Percentiles rank a stretch among this genome's conserved stretches.
Conservation (phyloP, 2,888 invertebrate genomes). For the Augochlorella aurata region DNA sequence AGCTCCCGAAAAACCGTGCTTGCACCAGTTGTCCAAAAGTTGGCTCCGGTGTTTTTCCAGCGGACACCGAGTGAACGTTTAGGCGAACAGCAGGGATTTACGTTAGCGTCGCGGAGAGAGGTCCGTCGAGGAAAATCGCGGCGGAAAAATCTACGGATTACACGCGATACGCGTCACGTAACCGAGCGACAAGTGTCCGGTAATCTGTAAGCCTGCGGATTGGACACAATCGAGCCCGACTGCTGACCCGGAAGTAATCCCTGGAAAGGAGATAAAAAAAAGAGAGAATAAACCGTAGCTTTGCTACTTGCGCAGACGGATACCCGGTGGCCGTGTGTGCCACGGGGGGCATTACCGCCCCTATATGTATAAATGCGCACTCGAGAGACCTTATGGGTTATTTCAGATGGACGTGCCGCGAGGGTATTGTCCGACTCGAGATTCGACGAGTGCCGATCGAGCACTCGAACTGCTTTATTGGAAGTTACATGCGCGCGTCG, state of each 20-base stretch:
- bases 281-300: not conserved
- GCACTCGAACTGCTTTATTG: slow-evolving; percentile 72
- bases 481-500: slow-evolving; percentile 65
- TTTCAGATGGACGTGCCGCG: slow-evolving; percentile 69
- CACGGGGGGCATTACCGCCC: slow-evolving; percentile 15
- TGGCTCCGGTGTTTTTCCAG: not conserved
- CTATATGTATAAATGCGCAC: slow-evolving; percentile 20
- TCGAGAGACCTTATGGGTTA: slow-evolving; percentile 67
- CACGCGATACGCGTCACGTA: slow-evolving; percentile 48
- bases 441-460: slow-evolving; percentile 71
- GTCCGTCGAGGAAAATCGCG: not conserved
- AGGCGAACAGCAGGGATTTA: not conserved
- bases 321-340: slow-evolving; percentile 30
- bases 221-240: slow-evolving; percentile 60
- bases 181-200: slow-evolving; percentile 59
- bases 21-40: not conserved
- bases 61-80: not conserved
- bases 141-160: slow-evolving; percentile 40
- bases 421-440: slow-evolving; percentile 71
- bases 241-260: slow-evolving; percentile 74
- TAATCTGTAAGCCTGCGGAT: slow-evolving; percentile 67
- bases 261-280: slow-evolving; percentile 64
- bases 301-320: slow-evolving; percentile 23
- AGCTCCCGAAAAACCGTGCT: not conserved
- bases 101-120: not conserved